Evolutionary conservation across 2,888 invertebrate genomes (phyloP).

Genomic region (Polyommatus iphigenia): DNA sequence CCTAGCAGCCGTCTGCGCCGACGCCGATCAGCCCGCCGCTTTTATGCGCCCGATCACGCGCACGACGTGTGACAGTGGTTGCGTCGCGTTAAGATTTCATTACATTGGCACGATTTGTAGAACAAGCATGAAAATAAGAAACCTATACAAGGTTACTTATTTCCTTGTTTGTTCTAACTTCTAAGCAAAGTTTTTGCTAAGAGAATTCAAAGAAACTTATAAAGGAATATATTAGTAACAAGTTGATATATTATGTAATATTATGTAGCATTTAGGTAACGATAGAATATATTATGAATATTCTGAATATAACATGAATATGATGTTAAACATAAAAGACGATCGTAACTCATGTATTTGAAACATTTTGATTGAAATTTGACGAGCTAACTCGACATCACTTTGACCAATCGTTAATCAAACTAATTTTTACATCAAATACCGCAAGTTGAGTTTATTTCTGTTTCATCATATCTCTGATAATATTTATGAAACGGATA

Average conservation of each 20-base stretch:
- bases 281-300: not conserved
- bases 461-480: slow-evolving; percentile 8
- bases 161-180: no score
- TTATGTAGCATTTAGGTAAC: not conserved
- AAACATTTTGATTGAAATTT: not conserved
- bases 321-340: not conserved
- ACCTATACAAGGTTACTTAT: no score
- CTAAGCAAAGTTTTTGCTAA: no score
- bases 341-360: not conserved
- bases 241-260: not conserved
- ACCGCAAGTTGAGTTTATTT: not conserved
- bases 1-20: not conserved
- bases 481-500: slow-evolving; percentile 1
- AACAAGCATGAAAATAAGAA: not conserved
- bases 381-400: not conserved
- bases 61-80: not conserved
- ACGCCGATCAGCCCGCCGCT: not conserved
- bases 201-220: not conserved
- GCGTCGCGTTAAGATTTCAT: not conserved
- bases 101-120: not conserved
- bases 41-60: slow-evolving; percentile 9
- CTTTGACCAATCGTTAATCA: not conserved
- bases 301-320: not conserved
- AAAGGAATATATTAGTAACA: not conserved
- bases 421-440: slow-evolving; percentile 8